Conservation (phyloP, 1,140 invertebrate species). For the Oryctes rhinoceros region DNA sequence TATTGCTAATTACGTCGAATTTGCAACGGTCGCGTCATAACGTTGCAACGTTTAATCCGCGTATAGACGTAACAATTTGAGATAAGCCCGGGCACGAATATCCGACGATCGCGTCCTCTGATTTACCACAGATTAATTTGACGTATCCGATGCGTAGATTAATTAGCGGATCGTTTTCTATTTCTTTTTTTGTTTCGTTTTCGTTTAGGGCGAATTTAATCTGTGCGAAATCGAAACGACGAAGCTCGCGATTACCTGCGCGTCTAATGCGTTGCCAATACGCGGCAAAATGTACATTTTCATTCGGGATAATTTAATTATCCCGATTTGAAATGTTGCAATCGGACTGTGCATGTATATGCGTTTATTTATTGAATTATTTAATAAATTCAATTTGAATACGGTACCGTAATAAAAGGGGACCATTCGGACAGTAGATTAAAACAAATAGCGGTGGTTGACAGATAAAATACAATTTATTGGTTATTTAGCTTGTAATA, state of each 20-base stretch:
- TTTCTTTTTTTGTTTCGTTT: too few relatives aligned
- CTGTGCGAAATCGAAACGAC: neutral
- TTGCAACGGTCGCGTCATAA: neutral
- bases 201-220: neutral
- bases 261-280: neutral
- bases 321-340: neutral
- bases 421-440: too few relatives aligned
- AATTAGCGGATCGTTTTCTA: neutral
- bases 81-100: neutral
- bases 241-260: neutral
- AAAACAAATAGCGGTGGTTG: too few relatives aligned
- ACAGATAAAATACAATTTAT: too few relatives aligned
- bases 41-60: neutral
- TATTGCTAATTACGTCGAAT: neutral
- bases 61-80: neutral
- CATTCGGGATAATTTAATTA: conserved; percentile 6
- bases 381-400: neutral
- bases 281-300: neutral
- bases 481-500: too few relatives aligned
- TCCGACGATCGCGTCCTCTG: neutral
- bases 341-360: neutral
- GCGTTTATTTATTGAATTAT: conserved; percentile 8
- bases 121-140: neutral
- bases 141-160: neutral
- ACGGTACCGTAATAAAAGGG: too few relatives aligned